Conservation (phyloP, 2,113 vertebrate species). For the Scophthalmus maximus region DNA sequence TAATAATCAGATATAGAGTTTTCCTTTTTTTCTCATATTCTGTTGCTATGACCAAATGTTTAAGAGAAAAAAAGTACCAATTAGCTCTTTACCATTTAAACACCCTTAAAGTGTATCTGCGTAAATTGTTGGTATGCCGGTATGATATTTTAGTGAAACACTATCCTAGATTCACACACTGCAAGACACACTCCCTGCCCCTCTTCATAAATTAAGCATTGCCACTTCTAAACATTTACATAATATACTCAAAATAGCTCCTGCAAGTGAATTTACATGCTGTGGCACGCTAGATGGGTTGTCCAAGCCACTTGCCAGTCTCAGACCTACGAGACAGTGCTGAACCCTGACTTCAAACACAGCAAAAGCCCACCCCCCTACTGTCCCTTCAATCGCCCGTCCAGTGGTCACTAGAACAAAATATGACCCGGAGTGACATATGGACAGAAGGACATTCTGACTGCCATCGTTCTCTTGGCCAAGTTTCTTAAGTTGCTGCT, state of each 20-base stretch:
- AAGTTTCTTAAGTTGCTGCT: slow-evolving; percentile 80
- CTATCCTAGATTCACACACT: slow-evolving; percentile 42
- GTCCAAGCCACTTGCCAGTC: slow-evolving; percentile 23
- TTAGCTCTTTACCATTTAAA: slow-evolving; percentile 18
- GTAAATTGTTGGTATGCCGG: slow-evolving; percentile 2
- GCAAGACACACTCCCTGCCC: slow-evolving; percentile 29
- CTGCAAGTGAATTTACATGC: slow-evolving; percentile 16
- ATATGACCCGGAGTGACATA: slow-evolving; percentile 37
- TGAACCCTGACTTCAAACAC: background rate
- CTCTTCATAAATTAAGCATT: slow-evolving; percentile 76
- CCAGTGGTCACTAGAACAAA: slow-evolving; percentile 27
- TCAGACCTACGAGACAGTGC: background rate
- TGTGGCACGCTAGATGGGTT: slow-evolving; percentile 1
- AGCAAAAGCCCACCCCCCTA: background rate
- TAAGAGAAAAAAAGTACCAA: background rate
- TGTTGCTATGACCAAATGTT: background rate
- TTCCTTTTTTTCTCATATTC: background rate
- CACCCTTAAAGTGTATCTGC: background rate
- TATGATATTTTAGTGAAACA: slow-evolving; percentile 22
- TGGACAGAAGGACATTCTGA: slow-evolving; percentile 31
- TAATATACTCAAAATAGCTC: slow-evolving; percentile 75
- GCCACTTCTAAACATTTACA: slow-evolving; percentile 73
- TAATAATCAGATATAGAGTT: background rate
- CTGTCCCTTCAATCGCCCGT: background rate
- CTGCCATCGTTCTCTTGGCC: slow-evolving; percentile 53